phyloP scores from a whole-genome alignment of 1,140 invertebrate genomes.

The Brachionus koreanus region DNA sequence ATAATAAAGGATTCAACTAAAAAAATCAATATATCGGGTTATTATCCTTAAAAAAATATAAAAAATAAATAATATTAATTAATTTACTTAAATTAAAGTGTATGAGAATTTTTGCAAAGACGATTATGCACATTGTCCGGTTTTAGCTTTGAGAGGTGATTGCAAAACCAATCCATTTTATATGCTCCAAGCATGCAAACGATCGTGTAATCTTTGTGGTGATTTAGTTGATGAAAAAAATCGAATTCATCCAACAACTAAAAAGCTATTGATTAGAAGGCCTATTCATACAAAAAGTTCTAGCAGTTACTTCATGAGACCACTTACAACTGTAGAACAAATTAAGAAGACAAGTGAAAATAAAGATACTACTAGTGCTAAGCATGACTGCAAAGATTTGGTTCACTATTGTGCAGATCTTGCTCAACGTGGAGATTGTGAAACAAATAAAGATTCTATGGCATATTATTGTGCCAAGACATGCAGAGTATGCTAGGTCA shows the following conservation, averaged over 20 bases:
- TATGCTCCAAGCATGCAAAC: constrained; percentile 31
- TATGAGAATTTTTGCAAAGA: constrained; percentile 32
- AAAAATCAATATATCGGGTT: constrained; percentile 6
- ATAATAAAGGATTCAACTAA: neutral
- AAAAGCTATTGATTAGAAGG: neutral
- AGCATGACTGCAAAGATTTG: neutral
- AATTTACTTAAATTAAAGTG: neutral
- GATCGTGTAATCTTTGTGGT: constrained; percentile 37
- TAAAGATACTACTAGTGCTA: neutral
- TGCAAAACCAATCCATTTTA: constrained; percentile 39
- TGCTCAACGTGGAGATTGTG: constrained; percentile 34
- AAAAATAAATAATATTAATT: neutral
- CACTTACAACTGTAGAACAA: neutral
- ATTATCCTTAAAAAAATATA: neutral
- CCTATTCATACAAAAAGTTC: neutral
- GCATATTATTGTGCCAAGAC: constrained; percentile 10
- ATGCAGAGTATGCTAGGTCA: neutral
- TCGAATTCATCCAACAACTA: constrained; percentile 13
- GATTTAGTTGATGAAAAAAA: constrained; percentile 13
- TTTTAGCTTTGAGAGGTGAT: constrained; percentile 26
- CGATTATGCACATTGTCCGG: neutral
- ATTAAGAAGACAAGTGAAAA: neutral
- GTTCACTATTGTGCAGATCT: constrained; percentile 12
- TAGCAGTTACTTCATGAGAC: neutral
- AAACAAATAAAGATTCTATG: constrained; percentile 5